A percentile compares a stretch with the other conserved stretches of the same genome.
Evolutionary conservation across 1,140 invertebrate genomes (phyloP).

Genomic region (Cataglyphis hispanica): DNA sequence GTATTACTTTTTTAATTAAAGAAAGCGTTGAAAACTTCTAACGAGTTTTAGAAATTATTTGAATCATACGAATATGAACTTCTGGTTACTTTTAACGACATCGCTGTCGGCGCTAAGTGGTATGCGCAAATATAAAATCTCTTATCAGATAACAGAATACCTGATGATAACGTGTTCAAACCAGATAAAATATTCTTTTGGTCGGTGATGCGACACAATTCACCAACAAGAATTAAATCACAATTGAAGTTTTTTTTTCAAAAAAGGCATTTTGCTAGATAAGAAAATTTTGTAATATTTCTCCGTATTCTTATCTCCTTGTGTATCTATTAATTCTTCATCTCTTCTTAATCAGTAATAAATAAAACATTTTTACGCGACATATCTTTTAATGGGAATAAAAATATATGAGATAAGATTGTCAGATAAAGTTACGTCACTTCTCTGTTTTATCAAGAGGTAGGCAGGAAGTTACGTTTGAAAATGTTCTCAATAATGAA

Average conservation of each 20-base stretch:
- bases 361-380: not conserved
- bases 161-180: conserved; percentile 67
- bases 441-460: conserved; percentile 37
- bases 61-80: not conserved
- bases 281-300: not conserved
- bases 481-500: not conserved
- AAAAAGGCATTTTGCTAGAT: not conserved
- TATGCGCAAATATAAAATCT: conserved; percentile 38
- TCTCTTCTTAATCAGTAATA: not conserved
- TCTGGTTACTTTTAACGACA: conserved; percentile 24
- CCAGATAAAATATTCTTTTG: conserved; percentile 65
- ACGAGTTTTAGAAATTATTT: not conserved
- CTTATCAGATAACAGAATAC: conserved; percentile 70
- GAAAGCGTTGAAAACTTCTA: not conserved
- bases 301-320: not conserved
- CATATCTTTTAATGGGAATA: not conserved
- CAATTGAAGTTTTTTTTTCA: not conserved
- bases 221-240: conserved; percentile 22
- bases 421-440: not conserved
- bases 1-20: not conserved
- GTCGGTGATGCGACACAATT: conserved; percentile 43
- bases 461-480: not conserved
- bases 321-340: not conserved
- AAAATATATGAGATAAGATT: not conserved
- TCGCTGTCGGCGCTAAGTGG: not conserved